Percentiles rank a stretch among this genome's conserved stretches.
Evolutionary conservation across 2,888 invertebrate genomes (phyloP).

Genomic region (Chalcosyrphus nemorum): DNA sequence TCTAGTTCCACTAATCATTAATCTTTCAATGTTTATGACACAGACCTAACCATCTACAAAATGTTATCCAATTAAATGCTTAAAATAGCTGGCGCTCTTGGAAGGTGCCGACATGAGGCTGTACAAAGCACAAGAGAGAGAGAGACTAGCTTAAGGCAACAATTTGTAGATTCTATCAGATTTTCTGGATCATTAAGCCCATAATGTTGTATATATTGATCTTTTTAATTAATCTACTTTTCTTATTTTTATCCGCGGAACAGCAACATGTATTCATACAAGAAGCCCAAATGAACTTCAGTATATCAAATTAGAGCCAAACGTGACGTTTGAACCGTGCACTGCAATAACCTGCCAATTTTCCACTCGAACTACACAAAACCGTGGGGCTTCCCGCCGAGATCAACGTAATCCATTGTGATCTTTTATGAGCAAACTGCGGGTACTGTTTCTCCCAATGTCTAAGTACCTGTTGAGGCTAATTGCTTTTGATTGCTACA

Average conservation of each 20-base stretch:
- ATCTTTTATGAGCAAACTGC: slow-evolving; percentile 17
- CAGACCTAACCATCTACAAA: no score
- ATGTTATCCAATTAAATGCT: no score
- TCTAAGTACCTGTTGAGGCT: slow-evolving; percentile 21
- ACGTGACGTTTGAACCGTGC: not conserved
- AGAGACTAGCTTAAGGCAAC: no score
- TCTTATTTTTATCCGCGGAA: not conserved
- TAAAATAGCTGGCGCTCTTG: no score
- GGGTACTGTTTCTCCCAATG: not conserved
- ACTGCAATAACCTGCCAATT: not conserved
- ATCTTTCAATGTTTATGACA: no score
- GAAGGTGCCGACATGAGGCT: no score
- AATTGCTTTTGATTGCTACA: slow-evolving; percentile 43
- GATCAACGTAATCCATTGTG: not conserved
- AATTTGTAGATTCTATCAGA: not conserved
- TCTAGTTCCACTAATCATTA: no score
- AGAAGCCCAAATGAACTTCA: not conserved
- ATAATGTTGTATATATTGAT: not conserved
- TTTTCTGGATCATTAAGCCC: no score
- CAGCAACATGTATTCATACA: not conserved
- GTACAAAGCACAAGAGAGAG: no score
- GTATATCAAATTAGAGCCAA: not conserved
- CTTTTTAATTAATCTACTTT: not conserved
- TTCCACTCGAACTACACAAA: not conserved
- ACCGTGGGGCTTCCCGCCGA: not conserved